Base-by-base conservation (phyloP, 1,140 invertebrate genomes). In the Brachionus rotundiformis region DNA sequence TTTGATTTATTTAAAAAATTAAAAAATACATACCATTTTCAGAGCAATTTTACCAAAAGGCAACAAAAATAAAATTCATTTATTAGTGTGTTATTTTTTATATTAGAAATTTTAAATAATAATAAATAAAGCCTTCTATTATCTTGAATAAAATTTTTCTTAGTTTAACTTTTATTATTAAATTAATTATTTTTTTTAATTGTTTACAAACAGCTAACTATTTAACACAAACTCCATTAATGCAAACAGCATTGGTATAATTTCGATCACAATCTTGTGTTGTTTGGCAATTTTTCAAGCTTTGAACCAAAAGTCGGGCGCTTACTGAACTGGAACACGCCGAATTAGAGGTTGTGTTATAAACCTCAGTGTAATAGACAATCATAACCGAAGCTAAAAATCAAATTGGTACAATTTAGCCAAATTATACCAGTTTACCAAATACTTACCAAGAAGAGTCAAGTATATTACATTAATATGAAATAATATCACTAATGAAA, bases 361-460 rank as follows among this genome's bases (percentile, higher is more conserved):
- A 33, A 33, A 68, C 63, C 2, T 33, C 16, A 0, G 63, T 33
- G 31, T 68, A 68, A 68, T 68, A 68, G 11, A 36, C 16, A 23
- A 68, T 36, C 63, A 68, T 33, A 6, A 68, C 33, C n/a, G 63
- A n/a, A 2, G 29, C 63, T 68, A 36, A 36, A 68, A 36, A 7
- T 16, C 0, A 36, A 19, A 39, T 19, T 19, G 2, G 36, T n/a
- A 16, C 23, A 29, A 19, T 13, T 13, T 11, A 29, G 13, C 0
- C 16, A 68, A n/a, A n/a, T n/a, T n/a, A n/a, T 68, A 6, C 13
- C n/a, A 31, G 7, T 68, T 36, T 29, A 31, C 16, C 47, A 54
- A 68, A 68, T 3, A 29, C 33, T 68, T 68, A 68, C 63, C 63
- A 68, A 68, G 63, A 36, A 68, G 63, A 16, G 63, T 68, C 33